Conservation (phyloP, 2,888 invertebrate genomes). For the Drosophila mayaguana region DNA sequence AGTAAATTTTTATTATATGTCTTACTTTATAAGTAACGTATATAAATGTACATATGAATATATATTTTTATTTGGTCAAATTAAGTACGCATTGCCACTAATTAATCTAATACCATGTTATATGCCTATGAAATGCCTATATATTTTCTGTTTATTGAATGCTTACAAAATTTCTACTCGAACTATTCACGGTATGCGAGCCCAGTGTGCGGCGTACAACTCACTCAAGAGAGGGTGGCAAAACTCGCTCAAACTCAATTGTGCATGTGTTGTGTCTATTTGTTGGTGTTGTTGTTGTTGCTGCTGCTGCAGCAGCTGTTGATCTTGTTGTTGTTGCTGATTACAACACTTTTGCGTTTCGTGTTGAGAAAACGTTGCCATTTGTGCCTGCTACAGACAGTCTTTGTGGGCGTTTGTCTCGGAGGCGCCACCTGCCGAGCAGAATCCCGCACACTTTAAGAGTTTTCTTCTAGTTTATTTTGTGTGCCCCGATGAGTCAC, state of each 20-base stretch:
- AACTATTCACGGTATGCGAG: not conserved
- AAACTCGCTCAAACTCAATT: constrained; percentile 63
- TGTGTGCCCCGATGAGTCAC: constrained; percentile 60
- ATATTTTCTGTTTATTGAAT: not conserved
- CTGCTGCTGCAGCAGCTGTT: constrained; percentile 15
- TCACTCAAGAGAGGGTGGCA: constrained; percentile 64
- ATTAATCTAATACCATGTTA: not conserved
- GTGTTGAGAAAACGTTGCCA: constrained; percentile 73
- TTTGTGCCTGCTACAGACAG: constrained; percentile 47
- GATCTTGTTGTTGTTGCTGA: constrained; percentile 28
- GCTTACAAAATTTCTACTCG: not conserved
- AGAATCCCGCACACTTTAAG: constrained; percentile 41
- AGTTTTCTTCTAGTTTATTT: not conserved
- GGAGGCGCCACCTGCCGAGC: constrained; percentile 63
- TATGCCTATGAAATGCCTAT: not conserved
- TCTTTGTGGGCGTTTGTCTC: constrained; percentile 59
- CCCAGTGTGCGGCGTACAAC: constrained; percentile 44
- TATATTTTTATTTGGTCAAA: not conserved
- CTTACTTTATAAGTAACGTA: not conserved
- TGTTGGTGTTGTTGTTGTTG: constrained; percentile 16
- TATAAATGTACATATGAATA: not conserved
- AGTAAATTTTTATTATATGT: too few relatives aligned
- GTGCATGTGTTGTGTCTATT: constrained; percentile 15
- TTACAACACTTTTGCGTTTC: constrained; percentile 55
- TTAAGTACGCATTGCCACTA: not conserved